Percentiles rank a stretch among this genome's conserved stretches.
Evolutionary conservation across 2,797 vertebrate species (phyloP).

Genomic region (Amblyraja radiata): DNA sequence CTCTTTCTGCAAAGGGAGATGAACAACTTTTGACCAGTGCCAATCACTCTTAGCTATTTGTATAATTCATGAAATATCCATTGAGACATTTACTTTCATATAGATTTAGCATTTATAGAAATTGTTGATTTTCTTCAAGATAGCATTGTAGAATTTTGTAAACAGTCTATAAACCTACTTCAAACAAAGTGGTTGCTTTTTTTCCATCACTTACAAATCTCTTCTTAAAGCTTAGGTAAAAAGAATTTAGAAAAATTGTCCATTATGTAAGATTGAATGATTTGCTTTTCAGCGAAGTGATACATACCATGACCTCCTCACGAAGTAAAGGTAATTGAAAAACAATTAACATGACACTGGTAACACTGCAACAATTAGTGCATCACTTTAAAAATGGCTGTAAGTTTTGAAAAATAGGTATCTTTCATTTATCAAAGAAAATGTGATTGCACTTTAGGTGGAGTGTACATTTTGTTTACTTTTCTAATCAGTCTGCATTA

Average conservation of each 20-base stretch:
- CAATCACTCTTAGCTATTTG: background rate
- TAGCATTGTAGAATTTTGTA: constrained; percentile 7
- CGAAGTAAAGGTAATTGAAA: background rate
- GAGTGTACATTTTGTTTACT: background rate
- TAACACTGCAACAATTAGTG: background rate
- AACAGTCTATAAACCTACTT: constrained; percentile 19
- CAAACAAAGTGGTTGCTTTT: background rate
- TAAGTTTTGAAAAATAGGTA: constrained; percentile 12
- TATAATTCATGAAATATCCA: background rate
- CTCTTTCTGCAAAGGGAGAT: background rate
- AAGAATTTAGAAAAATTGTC: constrained; percentile 2
- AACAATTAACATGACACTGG: background rate
- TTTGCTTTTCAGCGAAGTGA: background rate
- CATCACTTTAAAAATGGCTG: background rate
- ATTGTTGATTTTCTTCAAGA: background rate
- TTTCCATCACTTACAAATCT: background rate
- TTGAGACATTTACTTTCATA: constrained; percentile 4
- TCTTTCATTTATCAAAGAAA: background rate
- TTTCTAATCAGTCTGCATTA: background rate
- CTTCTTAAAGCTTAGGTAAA: background rate
- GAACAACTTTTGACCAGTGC: background rate
- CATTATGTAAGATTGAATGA: constrained; percentile 1
- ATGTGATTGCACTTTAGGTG: background rate
- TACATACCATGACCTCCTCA: background rate
- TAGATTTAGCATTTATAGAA: background rate